phyloP scores from a whole-genome alignment of 1,140 invertebrate genomes.

The Sipha flava region DNA sequence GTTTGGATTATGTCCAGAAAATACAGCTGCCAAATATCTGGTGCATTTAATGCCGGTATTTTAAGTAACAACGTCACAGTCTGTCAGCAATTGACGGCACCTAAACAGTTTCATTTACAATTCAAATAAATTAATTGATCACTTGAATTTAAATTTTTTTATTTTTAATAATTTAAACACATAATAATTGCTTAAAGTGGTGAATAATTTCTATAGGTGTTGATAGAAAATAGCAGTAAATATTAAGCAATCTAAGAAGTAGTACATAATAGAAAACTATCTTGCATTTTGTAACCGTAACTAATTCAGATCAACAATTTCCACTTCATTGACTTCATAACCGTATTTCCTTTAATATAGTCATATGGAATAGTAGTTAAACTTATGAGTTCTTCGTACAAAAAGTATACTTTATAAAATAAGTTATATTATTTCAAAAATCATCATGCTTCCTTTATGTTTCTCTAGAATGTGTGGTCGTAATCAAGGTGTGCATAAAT shows the following conservation, averaged over 20 bases:
- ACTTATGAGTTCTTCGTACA: background rate
- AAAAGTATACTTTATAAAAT: background rate
- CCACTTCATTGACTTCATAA: constrained; percentile 22
- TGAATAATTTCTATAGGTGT: background rate
- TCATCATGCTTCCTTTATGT: constrained; percentile 6
- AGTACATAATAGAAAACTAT: background rate
- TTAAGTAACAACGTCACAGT: constrained; percentile 25
- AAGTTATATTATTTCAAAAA: background rate
- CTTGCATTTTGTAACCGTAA: constrained; percentile 17
- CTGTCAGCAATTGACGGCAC: background rate
- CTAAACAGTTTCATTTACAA: constrained; percentile 9
- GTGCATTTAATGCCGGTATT: constrained; percentile 27
- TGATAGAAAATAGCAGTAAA: background rate
- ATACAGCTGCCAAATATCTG: constrained; percentile 17
- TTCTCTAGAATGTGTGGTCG: constrained; percentile 15
- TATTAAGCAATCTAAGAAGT: background rate
- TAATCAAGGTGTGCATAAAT: constrained; percentile 20
- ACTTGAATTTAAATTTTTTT: background rate
- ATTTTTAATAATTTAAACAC: background rate
- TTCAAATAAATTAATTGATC: background rate
- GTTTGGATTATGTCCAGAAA: background rate
- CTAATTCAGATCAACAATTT: constrained; percentile 2
- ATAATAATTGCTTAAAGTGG: background rate
- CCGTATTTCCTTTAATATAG: constrained; percentile 1
- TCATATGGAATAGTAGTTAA: constrained; percentile 23